phyloP scores from a whole-genome alignment of 1,140 invertebrate genomes.

The Euura saliciscinereae region DNA sequence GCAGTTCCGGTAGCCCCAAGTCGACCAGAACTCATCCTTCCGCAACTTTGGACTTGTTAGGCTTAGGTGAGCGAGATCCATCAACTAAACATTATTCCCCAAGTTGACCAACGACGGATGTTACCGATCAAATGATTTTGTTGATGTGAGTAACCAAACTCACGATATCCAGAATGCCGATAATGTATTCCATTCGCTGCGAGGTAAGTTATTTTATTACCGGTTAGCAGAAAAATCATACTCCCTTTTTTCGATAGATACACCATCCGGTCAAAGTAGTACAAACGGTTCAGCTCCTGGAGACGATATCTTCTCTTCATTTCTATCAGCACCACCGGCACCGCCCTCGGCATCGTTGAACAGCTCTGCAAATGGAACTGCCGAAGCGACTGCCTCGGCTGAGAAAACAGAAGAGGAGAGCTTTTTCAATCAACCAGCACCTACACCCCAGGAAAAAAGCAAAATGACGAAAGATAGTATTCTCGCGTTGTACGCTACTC shows the following conservation, averaged over 20 bases:
- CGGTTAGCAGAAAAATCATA: conserved; percentile 7
- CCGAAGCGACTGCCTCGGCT: conserved; percentile 48
- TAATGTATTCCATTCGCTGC: no score
- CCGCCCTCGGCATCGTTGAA: conserved; percentile 33
- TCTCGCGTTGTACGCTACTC: conserved; percentile 82
- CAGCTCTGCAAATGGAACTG: conserved; percentile 38
- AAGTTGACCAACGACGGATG: neutral
- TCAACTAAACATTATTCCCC: conserved; percentile 18
- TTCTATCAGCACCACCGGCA: conserved; percentile 72
- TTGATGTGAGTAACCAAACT: neutral
- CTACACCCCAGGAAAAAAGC: conserved; percentile 74
- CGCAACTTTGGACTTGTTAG: conserved; percentile 66
- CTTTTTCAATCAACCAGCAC: conserved; percentile 87
- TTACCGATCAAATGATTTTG: neutral
- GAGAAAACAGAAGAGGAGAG: conserved; percentile 83
- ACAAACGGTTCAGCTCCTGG: conserved; percentile 52
- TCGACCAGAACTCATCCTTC: conserved; percentile 64
- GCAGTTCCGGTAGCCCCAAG: conserved; percentile 73
- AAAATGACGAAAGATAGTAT: conserved; percentile 95
- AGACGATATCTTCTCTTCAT: conserved; percentile 79
- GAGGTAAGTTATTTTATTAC: neutral
- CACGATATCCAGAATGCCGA: neutral
- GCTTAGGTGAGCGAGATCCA: conserved; percentile 58
- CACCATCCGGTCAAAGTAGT: conserved; percentile 47
- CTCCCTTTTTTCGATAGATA: conserved; percentile 42